Conservation (phyloP, 2,113 vertebrate species). For the Boleophthalmus pectinirostris region DNA sequence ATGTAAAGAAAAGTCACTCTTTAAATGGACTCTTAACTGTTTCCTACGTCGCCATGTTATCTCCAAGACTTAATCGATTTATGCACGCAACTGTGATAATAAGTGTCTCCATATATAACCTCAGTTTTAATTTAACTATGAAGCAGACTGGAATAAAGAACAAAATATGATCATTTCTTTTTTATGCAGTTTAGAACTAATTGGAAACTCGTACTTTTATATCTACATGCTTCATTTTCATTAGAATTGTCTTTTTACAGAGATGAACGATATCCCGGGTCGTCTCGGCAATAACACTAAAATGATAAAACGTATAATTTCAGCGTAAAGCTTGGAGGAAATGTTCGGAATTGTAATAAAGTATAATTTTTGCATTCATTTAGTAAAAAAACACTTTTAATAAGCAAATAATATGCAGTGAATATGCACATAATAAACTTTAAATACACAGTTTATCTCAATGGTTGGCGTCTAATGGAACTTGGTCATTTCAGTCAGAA, state of each 20-base stretch:
- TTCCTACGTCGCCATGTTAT: neutral
- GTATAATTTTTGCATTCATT: too few species aligned
- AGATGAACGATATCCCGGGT: too few species aligned
- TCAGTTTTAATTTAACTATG: neutral
- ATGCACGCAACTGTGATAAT: neutral
- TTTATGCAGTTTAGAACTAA: neutral
- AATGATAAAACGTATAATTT: too few species aligned
- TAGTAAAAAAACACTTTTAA: too few species aligned
- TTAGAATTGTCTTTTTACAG: neutral
- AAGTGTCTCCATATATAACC: neutral
- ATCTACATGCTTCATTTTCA: neutral
- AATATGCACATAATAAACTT: too few species aligned
- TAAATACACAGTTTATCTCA: too few species aligned
- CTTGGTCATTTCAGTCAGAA: too few species aligned
- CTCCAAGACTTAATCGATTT: neutral
- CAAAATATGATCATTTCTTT: neutral
- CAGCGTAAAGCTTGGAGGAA: too few species aligned
- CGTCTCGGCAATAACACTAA: too few species aligned
- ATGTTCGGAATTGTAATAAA: too few species aligned
- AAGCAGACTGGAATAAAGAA: neutral
- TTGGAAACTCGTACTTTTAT: neutral
- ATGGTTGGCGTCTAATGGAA: too few species aligned
- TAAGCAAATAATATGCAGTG: too few species aligned
- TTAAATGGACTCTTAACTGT: neutral
- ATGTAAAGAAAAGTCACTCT: neutral